Evolutionary conservation across 2,888 invertebrate species (phyloP).

Genomic region (Spialia ferax): DNA sequence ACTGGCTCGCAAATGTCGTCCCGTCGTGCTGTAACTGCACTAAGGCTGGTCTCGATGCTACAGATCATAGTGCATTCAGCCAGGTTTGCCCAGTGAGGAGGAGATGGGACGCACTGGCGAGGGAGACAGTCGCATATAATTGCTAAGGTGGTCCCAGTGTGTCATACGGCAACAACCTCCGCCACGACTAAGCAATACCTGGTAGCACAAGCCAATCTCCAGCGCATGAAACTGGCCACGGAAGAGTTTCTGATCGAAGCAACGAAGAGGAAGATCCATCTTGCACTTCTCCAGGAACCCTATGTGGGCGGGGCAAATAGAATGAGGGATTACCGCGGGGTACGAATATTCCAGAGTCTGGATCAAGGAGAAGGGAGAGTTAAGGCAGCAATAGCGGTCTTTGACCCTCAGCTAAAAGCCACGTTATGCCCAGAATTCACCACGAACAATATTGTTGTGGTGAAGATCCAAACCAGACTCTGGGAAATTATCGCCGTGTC

Average conservation of each 20-base stretch:
- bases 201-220: slow-evolving; percentile 20
- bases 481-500: neutral
- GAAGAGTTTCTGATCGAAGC: slow-evolving; percentile 19
- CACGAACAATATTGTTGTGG: neutral
- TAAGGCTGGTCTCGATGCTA: neutral
- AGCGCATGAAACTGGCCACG: slow-evolving; percentile 13
- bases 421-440: neutral
- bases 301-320: slow-evolving; percentile 6
- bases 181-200: no score
- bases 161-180: no score
- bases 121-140: neutral
- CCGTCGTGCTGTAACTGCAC: neutral
- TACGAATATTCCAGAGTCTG: slow-evolving; percentile 2
- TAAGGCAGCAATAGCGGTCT: neutral
- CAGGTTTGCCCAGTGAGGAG: no score
- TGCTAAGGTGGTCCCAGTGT: neutral
- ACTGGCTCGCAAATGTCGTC: neutral
- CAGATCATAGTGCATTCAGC: no score
- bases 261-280: neutral
- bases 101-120: neutral
- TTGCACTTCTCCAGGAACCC: slow-evolving; percentile 33
- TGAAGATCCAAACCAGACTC: neutral
- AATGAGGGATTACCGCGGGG: slow-evolving; percentile 1
- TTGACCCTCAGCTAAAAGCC: neutral
- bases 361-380: neutral